phyloP scores from a whole-genome alignment of 2,888 invertebrate species.

The Lagria hirta region DNA sequence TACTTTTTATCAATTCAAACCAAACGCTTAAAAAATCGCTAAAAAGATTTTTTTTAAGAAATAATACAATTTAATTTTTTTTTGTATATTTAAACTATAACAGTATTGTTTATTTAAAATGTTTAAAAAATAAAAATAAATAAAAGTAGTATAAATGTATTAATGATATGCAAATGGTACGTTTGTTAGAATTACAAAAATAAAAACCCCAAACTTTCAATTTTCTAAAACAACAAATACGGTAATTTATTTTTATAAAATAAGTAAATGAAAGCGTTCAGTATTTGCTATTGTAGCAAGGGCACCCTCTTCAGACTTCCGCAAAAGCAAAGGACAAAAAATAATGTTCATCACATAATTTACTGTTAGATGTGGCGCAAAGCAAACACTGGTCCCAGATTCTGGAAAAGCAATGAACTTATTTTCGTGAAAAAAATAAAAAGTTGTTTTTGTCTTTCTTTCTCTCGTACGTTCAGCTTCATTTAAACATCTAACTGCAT shows the following conservation, averaged over 20 bases:
- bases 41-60: too few species aligned
- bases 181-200: too few species aligned
- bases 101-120: too few species aligned
- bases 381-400: constrained; percentile 29
- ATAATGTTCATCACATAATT: constrained; percentile 36
- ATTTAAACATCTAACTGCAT: constrained; percentile 11
- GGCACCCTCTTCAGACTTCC: constrained; percentile 32
- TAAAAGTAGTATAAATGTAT: too few species aligned
- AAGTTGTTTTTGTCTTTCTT: constrained; percentile 23
- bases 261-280: constrained; percentile 36
- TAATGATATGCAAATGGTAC: too few species aligned
- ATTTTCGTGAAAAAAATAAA: constrained; percentile 29
- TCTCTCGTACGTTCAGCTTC: constrained; percentile 9
- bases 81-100: too few species aligned
- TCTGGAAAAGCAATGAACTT: constrained; percentile 32
- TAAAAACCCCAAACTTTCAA: too few species aligned
- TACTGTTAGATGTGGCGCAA: constrained; percentile 33
- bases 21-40: too few species aligned
- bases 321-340: constrained; percentile 33
- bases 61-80: too few species aligned
- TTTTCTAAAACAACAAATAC: too few species aligned
- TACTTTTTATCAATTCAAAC: too few species aligned
- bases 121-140: too few species aligned
- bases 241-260: constrained; percentile 35
- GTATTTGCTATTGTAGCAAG: constrained; percentile 32